Base-by-base conservation (phyloP, 2,797 vertebrate genomes). In the Chromobotia macracanthus region DNA sequence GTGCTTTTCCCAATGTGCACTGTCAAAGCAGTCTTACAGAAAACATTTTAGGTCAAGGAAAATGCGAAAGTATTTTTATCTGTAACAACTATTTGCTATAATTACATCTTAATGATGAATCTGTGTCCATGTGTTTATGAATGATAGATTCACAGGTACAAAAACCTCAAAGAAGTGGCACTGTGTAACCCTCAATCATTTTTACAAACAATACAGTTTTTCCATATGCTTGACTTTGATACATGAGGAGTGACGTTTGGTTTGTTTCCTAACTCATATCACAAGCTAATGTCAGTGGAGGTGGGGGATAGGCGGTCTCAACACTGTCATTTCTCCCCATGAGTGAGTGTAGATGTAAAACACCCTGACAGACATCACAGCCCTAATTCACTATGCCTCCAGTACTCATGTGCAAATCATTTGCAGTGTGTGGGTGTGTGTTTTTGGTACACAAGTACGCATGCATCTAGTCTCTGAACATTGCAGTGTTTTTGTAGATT, bases 351-450 rank as follows among this genome's bases (percentile, higher is more conserved):
- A 80, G 84, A 70, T 83, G 88, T 87, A 86, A 92, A 88, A 83
- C 85, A 84, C 87, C 67, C 77, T 92, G 92, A 93, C 89, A 90
- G 88, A 91, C 91, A 91, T 91, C 89, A 88, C 79, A 73, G 83
- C 86, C 82, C 72, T 92, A 91, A 93, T 87, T 92, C 90, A 93
- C 79, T 81, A 74, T 79, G 87, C 89, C 87, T 81, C 83, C 38
- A 90, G 90, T 87, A 55, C 41, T 64, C 55, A 48, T 60, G 66
- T 65, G 81, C 35, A 70, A 56, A 38, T 50, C n/a, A 31, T 31
- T 35, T 48, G 56, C n/a, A 19, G 18, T 18, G 25, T 46, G 18
- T 46, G 58, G 31, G 64, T 67, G 38, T 60, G 51, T n/a, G 58
- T 31, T 16, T 48, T 25, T 6, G 28, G 48, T 53, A 58, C 28